phyloP scores from a whole-genome alignment of 2,888 invertebrate species.

The Dione vanillae region DNA sequence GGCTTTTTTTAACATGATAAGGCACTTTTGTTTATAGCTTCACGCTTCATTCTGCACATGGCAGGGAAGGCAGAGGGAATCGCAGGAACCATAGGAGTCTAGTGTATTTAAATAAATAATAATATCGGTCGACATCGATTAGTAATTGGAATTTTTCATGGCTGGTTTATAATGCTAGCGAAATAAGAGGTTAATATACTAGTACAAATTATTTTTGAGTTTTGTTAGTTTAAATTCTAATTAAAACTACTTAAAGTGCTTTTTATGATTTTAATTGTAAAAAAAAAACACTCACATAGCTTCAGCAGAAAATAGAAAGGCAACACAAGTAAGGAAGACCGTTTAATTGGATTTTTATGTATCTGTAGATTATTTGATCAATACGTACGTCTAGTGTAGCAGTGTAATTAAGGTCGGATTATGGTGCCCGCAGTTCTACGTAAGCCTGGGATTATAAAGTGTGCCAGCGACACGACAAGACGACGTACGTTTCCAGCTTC shows the following conservation, averaged over 20 bases:
- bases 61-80: too few relatives aligned
- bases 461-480: slow-evolving; percentile 21
- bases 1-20: too few relatives aligned
- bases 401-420: slow-evolving; percentile 27
- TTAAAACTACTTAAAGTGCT: too few relatives aligned
- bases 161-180: too few relatives aligned
- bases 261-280: too few relatives aligned
- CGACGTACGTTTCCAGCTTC: not conserved
- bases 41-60: not conserved
- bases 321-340: slow-evolving; percentile 10
- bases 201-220: too few relatives aligned
- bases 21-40: not conserved
- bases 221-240: too few relatives aligned
- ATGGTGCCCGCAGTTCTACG: not conserved
- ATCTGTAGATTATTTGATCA: slow-evolving; percentile 26
- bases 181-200: too few relatives aligned
- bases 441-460: slow-evolving; percentile 24
- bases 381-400: slow-evolving; percentile 14
- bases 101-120: too few relatives aligned
- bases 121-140: too few relatives aligned
- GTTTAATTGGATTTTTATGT: slow-evolving; percentile 14
- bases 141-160: too few relatives aligned
- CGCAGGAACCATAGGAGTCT: too few relatives aligned
- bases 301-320: not conserved
- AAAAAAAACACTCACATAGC: not conserved